phyloP scores from a whole-genome alignment of 2,888 invertebrate genomes.

The Synergus laeviventris region DNA sequence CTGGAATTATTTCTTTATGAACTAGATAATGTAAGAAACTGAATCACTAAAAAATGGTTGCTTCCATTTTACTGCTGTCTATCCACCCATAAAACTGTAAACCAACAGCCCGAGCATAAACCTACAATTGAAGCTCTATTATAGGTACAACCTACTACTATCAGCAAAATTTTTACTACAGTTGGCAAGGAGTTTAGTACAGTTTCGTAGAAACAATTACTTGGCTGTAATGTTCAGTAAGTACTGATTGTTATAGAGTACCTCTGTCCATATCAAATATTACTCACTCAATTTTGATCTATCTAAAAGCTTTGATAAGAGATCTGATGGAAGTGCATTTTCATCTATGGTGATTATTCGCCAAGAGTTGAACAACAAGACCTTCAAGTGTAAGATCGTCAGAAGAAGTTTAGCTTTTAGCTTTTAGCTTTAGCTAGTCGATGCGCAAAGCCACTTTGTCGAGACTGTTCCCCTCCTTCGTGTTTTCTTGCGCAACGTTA shows the following conservation, averaged over 20 bases:
- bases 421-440: background rate
- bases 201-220: constrained; percentile 10
- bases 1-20: background rate
- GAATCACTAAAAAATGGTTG: background rate
- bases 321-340: background rate
- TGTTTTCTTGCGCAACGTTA: constrained; percentile 17
- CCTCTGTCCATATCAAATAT: background rate
- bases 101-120: constrained; percentile 1
- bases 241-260: background rate
- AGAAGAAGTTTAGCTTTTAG: background rate
- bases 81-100: constrained; percentile 29
- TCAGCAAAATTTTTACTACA: constrained; percentile 21
- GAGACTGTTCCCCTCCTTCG: background rate
- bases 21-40: background rate
- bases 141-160: background rate
- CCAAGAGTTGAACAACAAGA: background rate
- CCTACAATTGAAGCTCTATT: background rate
- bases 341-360: background rate
- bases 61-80: constrained; percentile 22
- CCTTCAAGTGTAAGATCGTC: background rate
- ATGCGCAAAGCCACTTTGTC: background rate
- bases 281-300: background rate
- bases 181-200: background rate
- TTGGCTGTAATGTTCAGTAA: background rate
- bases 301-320: background rate